These are phyloP conservation scores for Astreopora myriophthalma DNA, from an alignment of 64 coral and sea anemone genomes.

Conservation along the genomic window DNA sequence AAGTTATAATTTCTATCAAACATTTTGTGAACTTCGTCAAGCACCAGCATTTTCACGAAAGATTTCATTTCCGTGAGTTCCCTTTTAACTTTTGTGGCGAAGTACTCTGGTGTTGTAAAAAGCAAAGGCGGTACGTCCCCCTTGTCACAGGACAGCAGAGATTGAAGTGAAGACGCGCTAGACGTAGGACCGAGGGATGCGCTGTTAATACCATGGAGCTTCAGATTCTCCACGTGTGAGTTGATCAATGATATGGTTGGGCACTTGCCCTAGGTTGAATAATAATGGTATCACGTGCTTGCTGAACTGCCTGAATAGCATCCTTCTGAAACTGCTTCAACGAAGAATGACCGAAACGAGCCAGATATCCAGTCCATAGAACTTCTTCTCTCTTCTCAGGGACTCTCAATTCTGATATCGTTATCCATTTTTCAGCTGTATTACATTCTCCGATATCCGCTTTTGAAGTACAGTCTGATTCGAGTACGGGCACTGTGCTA, in stretches of 20 bases:
- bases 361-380: background rate
- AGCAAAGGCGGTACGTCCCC: background rate
- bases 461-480: background rate
- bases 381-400: background rate
- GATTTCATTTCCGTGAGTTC: background rate
- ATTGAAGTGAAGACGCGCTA: background rate
- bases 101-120: slow-evolving; percentile 37
- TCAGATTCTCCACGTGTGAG: background rate
- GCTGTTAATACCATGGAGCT: background rate
- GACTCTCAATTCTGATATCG: too few relatives aligned
- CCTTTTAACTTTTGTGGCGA: background rate
- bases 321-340: slow-evolving; percentile 10
- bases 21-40: slow-evolving; percentile 65
- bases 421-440: too few relatives aligned
- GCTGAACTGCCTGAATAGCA: slow-evolving; percentile 16
- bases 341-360: background rate
- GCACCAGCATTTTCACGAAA: background rate
- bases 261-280: slow-evolving; percentile 22
- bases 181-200: background rate
- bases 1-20: slow-evolving; percentile 45
- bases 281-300: background rate
- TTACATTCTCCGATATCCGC: background rate
- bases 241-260: slow-evolving; percentile 15
- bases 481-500: background rate
- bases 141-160: background rate